These are phyloP conservation scores for Apocheima hispidaria DNA, from an alignment of 2,888 invertebrate species.

Conservation along the genomic window DNA sequence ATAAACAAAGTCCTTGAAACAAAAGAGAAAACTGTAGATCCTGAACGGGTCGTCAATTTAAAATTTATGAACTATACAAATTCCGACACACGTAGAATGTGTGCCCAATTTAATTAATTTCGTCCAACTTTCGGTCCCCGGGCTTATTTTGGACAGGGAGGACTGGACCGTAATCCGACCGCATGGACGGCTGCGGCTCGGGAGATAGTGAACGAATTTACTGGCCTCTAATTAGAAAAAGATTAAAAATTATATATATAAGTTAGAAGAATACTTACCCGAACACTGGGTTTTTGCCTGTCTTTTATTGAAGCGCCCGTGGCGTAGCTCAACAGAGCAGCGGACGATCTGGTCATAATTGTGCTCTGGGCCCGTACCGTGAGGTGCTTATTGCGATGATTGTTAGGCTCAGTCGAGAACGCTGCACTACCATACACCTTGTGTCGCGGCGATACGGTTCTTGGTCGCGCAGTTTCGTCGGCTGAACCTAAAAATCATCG, in stretches of 20 bases:
- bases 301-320: not conserved
- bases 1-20: too few species aligned
- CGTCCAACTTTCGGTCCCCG: constrained; percentile 25
- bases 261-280: not conserved
- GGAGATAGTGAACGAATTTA: constrained; percentile 22
- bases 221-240: constrained; percentile 10
- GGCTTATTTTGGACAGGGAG: constrained; percentile 19
- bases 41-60: not conserved
- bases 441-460: too few species aligned
- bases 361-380: too few species aligned
- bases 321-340: not conserved
- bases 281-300: not conserved
- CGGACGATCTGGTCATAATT: not conserved
- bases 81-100: constrained; percentile 18
- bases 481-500: too few species aligned
- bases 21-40: not conserved
- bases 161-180: constrained; percentile 33
- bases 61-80: constrained; percentile 25
- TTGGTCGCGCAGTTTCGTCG: too few species aligned
- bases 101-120: constrained; percentile 33
- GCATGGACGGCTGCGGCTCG: constrained; percentile 17
- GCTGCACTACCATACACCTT: too few species aligned
- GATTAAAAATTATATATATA: not conserved
- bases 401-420: too few species aligned
- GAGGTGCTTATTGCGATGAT: too few species aligned